Evolutionary conservation across 2,113 vertebrate genomes (phyloP), one percentile per base, ranked within the genome.

Genomic region (Rhipidura dahli): DNA sequence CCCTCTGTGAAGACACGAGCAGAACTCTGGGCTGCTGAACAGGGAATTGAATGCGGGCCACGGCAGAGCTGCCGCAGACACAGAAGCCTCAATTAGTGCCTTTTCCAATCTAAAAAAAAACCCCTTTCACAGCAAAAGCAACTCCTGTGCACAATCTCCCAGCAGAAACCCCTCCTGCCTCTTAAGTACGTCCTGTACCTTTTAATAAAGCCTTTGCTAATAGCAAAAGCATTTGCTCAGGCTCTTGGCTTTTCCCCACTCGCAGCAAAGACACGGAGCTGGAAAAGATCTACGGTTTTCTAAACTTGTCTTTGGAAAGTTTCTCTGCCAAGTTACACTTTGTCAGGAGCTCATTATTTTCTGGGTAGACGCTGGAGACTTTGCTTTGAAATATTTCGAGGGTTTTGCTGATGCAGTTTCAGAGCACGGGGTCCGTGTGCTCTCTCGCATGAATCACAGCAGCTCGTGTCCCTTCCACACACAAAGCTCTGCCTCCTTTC

Each of bases 241-340:
- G 88, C 72, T 94, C 72, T 83, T 95, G 93, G 90, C 88, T 94
- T 96, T 82, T 92, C 65, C 77, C 57, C 8, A 40, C 66, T 68
- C 70, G 15, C 50, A 47, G 94, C 77, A 83, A 89, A 97, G 87
- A 70, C 27, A 17, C n/a, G 20, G 90, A 86, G 91, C 87, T 96
- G 93, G 94, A 93, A 96, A 94, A 96, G 82, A 91, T 76, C 75
- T 68, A 49, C 7, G 2, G 12, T 24, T 98, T 98, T 91, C 87
- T 75, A 97, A 87, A 95, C 92, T 94, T 96, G 81, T 73, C 89
- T 96, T 91, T 94, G 96, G 97, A 97, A 98, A 97, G 93, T 76
- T 91, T 96, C 83, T 72, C 73, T 97, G 98, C 98, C 97, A 98
- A 98, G 95, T 96, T 98, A 93, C 94, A 95, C 92, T 97, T 93